Base-by-base conservation (phyloP, 2,797 vertebrate genomes). In the Alosa sapidissima region DNA sequence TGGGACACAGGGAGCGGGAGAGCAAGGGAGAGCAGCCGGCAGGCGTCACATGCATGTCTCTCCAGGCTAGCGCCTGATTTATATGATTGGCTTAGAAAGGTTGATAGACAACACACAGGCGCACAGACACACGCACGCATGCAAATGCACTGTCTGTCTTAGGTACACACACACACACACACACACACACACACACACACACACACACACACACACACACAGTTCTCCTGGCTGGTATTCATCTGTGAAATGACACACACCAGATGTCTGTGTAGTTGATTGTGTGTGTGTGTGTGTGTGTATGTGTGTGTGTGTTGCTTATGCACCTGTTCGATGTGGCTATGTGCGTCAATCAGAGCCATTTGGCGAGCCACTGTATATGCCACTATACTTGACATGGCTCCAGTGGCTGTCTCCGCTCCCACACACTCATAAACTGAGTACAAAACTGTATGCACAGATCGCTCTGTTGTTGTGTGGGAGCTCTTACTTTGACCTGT, bases 261-360 rank as follows among this genome's bases (percentile, higher is more conserved):
- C 28, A 33, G 24, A 24, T 68, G 62, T 68, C 28, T 68, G 62
- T 13, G 41, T 41, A 41, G 41, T 41, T 41, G 41, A 41, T 41
- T 41, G 24, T 65, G 24, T 65, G 24, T 65, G 10, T 65, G 6
- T 19, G n/a, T 13, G 16, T 72, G 60, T 82, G 33, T 82, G 33
- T 82, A 33, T 82, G 14, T 83, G 60, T 68, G 82, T 68, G 55
- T 83, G 82, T 83, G 19, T 58, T 58, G 16, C 21, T 58, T 58
- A 21, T 58, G 21, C 55, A 21, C 19, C 19, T 58, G 21, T 58
- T 7, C 19, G 19, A 21, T n/a, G 19, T 21, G 19, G 3, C 19
- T 58, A 19, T 58, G 55, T 58, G 16, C 5, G 19, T 58, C 55
- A 58, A 19, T 21, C 19, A 58, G 58, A 60, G n/a, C 58, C 24